Evolutionary conservation across 2,888 invertebrate species (phyloP), one percentile per base, ranked within the genome.

Genomic region (Hirtodrosophila duncani): DNA sequence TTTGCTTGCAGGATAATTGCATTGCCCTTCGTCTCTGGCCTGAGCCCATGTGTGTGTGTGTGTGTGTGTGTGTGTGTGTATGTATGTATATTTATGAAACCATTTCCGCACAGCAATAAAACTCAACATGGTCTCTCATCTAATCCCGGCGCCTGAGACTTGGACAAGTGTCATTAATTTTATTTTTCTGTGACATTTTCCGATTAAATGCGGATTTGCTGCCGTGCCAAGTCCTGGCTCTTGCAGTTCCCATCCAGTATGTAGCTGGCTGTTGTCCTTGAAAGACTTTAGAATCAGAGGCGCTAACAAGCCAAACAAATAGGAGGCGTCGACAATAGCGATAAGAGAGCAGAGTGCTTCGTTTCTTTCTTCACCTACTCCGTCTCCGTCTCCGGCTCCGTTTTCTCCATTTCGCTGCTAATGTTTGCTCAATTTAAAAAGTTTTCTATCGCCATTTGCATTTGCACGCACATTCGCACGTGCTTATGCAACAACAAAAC

Each of bases 361-460:
- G 11, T 3, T 27, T 27, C 7, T 7, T 33, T 11, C 6, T 16
- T 14, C 17, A 7, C 14, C 16, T n/a, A 9, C 14, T n/a, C 34
- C 11, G n/a, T 20, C 7, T 17, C 8, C 33, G 6, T 10, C 20
- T 20, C 50, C 50, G 17, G 49, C 49, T 33, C 31, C 17, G 39
- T 24, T 50, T 45, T 49, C 51, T 56, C 57, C 52, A 66, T 67
- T 62, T 66, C 68, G 61, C 71, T 71, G 61, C 71, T 74, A 78
- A 78, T 74, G 72, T 79, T 74, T 74, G 75, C 72, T 74, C 79
- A 74, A 79, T 78, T 74, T 74, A 78, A 79, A 70, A 78, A 74
- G 39, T 78, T 74, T 74, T 74, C 71, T 71, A 78, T 75, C 68
- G 70, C 72, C 67, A 78, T 72, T 78, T 78, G 78, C 75, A 78